phyloP scores from a whole-genome alignment of 30 jellyfish, hydroid and myxozoan genomes.

The Aurelia sp. region DNA sequence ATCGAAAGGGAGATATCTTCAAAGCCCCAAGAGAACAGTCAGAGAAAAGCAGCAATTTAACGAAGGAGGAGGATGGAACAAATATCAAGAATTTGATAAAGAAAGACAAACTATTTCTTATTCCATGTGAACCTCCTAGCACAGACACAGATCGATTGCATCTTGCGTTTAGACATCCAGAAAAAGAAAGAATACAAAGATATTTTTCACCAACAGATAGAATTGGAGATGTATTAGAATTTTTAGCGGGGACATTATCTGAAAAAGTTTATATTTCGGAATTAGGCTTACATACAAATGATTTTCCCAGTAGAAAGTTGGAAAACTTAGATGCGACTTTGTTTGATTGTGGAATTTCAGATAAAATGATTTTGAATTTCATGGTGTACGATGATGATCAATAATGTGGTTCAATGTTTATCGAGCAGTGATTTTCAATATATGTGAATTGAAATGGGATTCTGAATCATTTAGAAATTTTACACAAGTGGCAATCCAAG shows the following conservation, averaged over 20 bases:
- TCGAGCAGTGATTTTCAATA: too few species aligned
- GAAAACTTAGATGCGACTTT: conserved; percentile 15
- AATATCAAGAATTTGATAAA: neutral
- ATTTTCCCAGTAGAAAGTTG: conserved; percentile 49
- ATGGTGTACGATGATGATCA: conserved; percentile 22
- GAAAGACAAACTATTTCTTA: neutral
- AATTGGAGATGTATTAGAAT: conserved; percentile 38
- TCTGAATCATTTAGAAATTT: too few species aligned
- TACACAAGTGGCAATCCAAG: too few species aligned
- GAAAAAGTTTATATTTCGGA: neutral
- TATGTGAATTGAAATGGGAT: too few species aligned
- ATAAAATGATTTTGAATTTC: conserved; percentile 30
- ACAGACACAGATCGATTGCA: neutral
- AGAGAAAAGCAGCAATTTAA: neutral
- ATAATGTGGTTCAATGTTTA: neutral
- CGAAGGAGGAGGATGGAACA: neutral
- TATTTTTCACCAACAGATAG: conserved; percentile 52
- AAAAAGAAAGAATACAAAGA: conserved; percentile 26
- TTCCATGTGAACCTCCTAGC: conserved; percentile 27
- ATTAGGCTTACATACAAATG: conserved; percentile 26
- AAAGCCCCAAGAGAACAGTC: neutral
- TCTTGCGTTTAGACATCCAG: conserved; percentile 50
- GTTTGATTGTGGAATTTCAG: conserved; percentile 6
- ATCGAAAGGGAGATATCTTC: conserved; percentile 64
- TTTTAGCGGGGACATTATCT: neutral